Percentiles rank a stretch among this genome's conserved stretches.
phyloP scores from a whole-genome alignment of 2,797 vertebrate species.

The Prionace glauca region DNA sequence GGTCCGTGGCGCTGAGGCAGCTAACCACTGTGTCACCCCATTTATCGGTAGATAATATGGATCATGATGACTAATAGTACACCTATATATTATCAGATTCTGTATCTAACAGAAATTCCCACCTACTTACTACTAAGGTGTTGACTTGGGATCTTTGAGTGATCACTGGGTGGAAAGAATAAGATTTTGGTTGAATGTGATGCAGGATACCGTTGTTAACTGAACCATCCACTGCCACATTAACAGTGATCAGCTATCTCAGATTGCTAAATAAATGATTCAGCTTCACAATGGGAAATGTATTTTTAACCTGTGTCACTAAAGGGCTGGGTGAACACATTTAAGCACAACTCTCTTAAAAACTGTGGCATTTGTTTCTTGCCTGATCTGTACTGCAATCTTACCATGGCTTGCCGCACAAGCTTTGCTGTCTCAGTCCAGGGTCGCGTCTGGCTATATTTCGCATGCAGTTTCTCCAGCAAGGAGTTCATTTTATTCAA shows the following conservation, averaged over 20 bases:
- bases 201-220: background rate
- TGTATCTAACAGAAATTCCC: too few relatives aligned
- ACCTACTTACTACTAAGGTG: background rate
- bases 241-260: background rate
- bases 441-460: slow-evolving; percentile 83
- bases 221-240: background rate
- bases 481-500: slow-evolving; percentile 81
- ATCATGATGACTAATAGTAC: background rate
- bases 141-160: background rate
- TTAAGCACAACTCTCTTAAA: background rate
- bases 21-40: too few relatives aligned
- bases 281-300: background rate
- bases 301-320: background rate
- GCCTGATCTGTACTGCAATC: slow-evolving; percentile 40
- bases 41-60: background rate
- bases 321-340: background rate
- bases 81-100: background rate
- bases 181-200: background rate
- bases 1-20: too few relatives aligned
- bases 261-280: background rate
- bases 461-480: slow-evolving; percentile 83
- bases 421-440: slow-evolving; percentile 96
- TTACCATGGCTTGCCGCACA: slow-evolving; percentile 93
- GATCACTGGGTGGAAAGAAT: background rate
- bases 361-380: background rate